Percentiles rank a stretch among this genome's conserved stretches.
phyloP scores from a whole-genome alignment of 1,140 invertebrate species.

The Dinothrombium tinctorium region DNA sequence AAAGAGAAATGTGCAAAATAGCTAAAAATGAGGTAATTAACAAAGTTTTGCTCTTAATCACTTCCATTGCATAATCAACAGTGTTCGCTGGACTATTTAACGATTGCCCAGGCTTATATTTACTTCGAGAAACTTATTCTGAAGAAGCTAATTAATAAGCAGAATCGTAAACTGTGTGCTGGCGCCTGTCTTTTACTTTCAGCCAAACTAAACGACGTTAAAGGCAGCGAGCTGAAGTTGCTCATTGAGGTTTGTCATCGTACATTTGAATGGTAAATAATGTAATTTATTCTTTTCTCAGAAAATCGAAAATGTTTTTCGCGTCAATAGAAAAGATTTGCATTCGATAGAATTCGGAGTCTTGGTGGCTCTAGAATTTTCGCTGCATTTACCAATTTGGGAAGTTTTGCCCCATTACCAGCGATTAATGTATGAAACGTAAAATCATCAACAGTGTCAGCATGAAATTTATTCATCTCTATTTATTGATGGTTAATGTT shows the following conservation, averaged over 20 bases:
- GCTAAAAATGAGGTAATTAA: constrained; percentile 27
- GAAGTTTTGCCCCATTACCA: constrained; percentile 88
- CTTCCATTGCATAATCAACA: constrained; percentile 11
- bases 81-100: constrained; percentile 58
- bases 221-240: constrained; percentile 23
- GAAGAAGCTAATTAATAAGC: constrained; percentile 68
- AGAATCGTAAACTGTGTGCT: constrained; percentile 79
- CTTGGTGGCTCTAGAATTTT: constrained; percentile 77
- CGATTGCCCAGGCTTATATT: constrained; percentile 83
- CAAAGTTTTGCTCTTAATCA: neutral
- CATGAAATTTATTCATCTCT: neutral
- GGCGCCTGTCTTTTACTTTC: constrained; percentile 77
- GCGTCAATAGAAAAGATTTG: constrained; percentile 70
- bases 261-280: too few relatives aligned
- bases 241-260: constrained; percentile 16
- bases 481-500: too few relatives aligned
- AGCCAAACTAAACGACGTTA: constrained; percentile 88
- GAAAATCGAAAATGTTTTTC: constrained; percentile 16
- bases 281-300: neutral
- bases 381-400: constrained; percentile 64
- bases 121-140: constrained; percentile 92
- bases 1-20: constrained; percentile 83
- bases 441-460: neutral
- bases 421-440: constrained; percentile 29
- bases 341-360: constrained; percentile 78